Conservation (phyloP, 2,888 invertebrate species). For the Tribolium freemani region DNA sequence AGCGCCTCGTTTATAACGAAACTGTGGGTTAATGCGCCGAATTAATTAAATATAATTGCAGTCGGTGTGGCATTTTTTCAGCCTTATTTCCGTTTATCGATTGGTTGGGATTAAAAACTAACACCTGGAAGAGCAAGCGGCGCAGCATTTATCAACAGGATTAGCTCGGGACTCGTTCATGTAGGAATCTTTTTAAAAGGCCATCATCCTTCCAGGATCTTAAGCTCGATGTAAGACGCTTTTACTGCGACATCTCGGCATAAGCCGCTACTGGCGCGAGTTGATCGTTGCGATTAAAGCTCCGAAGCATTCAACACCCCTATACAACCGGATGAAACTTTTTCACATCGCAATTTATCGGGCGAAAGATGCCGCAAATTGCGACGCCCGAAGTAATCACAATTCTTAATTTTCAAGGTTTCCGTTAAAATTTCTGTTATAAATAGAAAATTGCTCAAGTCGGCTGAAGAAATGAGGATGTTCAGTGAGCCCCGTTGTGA, state of each 20-base stretch:
- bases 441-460: background rate
- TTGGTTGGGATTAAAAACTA: constrained; percentile 25
- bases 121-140: constrained; percentile 19
- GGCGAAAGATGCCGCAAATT: constrained; percentile 30
- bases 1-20: constrained; percentile 29
- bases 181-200: constrained; percentile 45
- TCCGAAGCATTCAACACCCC: constrained; percentile 42
- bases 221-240: constrained; percentile 46
- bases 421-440: too few species aligned
- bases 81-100: constrained; percentile 11
- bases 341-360: constrained; percentile 34
- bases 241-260: constrained; percentile 42
- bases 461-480: background rate
- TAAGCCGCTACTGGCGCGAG: constrained; percentile 40
- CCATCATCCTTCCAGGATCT: constrained; percentile 39
- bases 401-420: too few species aligned
- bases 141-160: constrained; percentile 42
- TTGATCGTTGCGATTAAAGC: constrained; percentile 46
- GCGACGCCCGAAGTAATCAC: background rate
- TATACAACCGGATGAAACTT: constrained; percentile 38
- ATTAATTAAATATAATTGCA: constrained; percentile 34
- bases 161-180: constrained; percentile 42
- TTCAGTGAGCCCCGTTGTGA: background rate
- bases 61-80: background rate
- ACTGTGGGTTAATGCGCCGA: constrained; percentile 17